Percentiles rank a stretch among this genome's conserved stretches.
Conservation (phyloP, 2,113 vertebrate genomes). For the Falco punctatus region DNA sequence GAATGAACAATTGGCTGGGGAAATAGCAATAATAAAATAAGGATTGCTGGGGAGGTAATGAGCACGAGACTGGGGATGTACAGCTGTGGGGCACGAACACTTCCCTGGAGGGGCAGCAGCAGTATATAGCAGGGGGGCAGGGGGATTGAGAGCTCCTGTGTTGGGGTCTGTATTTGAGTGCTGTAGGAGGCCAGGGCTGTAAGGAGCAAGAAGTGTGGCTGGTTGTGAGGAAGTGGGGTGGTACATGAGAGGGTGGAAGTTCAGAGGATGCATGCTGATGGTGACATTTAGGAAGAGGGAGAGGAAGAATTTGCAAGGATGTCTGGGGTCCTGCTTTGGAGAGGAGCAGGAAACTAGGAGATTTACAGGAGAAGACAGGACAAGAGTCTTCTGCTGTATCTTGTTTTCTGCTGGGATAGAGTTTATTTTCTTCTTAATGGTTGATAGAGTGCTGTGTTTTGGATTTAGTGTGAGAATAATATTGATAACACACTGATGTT, state of each 20-base stretch:
- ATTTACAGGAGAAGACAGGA: not conserved
- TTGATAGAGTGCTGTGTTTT: no score
- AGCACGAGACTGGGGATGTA: not conserved
- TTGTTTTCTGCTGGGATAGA: no score
- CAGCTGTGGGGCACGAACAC: not conserved
- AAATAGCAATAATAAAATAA: not conserved
- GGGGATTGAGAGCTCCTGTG: not conserved
- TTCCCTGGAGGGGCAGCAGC: rapidly evolving
- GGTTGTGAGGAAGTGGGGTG: not conserved
- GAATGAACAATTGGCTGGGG: not conserved
- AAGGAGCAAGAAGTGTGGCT: not conserved
- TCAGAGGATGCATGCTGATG: not conserved
- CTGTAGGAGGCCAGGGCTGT: not conserved
- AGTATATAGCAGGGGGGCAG: not conserved
- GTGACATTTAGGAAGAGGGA: not conserved
- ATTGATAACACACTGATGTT: no score
- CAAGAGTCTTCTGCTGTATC: not conserved
- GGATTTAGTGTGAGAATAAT: no score
- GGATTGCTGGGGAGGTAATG: not conserved
- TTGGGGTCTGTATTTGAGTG: not conserved
- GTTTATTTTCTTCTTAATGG: no score
- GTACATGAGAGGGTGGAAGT: not conserved
- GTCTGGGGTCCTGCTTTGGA: not conserved
- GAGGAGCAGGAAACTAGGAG: not conserved
- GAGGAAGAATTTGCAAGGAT: not conserved